Evolutionary conservation across 1,140 invertebrate species (phyloP), one percentile per base, ranked within the genome.

Genomic region (Drosophila jambulina): DNA sequence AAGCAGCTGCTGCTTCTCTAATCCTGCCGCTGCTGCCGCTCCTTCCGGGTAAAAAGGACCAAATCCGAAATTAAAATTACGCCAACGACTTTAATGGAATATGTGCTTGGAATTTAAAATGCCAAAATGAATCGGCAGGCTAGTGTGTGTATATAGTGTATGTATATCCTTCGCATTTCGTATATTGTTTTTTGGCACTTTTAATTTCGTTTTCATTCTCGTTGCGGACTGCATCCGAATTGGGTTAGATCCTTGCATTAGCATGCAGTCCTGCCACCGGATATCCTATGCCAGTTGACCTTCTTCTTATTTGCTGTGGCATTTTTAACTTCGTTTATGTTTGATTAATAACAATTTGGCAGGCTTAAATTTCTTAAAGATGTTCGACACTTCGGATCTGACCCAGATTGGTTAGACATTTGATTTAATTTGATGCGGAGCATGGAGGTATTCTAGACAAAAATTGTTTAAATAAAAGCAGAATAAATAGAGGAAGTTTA

Each of bases 51-150:
- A 53, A 82, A 82, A 82, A 69, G 63, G 80, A 78, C 56, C 58
- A 56, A 78, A 78, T 71, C 56, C 54, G 62, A 51, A 78, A 86
- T 86, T 86, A 74, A 87, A 87, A 86, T 86, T 86, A 87, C 78
- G 76, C 71, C 83, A 86, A 77, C 83, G 71, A 69, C 83, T 86
- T 86, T 86, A 86, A 87, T 87, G 67, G 71, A 80, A 86, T 63
- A 80, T 86, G 83, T 87, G 83, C 83, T 57, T 65, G 51, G 83
- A 70, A 86, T 87, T 65, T 71, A 10, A 68, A 82, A 82, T 71
- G 48, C 46, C 58, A 63, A 61, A 42, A 69, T 63, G 46, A 78
- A 71, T 70, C 36, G 23, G 25, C 34, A 25, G 23, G 65, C 36
- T 65, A 69, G 36, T 53, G 27, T 36, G 42, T 56, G 15, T 36